Percentiles rank a stretch among this genome's conserved stretches.
Conservation (phyloP, 2,113 vertebrate genomes). For the Gopherus evgoodei region DNA sequence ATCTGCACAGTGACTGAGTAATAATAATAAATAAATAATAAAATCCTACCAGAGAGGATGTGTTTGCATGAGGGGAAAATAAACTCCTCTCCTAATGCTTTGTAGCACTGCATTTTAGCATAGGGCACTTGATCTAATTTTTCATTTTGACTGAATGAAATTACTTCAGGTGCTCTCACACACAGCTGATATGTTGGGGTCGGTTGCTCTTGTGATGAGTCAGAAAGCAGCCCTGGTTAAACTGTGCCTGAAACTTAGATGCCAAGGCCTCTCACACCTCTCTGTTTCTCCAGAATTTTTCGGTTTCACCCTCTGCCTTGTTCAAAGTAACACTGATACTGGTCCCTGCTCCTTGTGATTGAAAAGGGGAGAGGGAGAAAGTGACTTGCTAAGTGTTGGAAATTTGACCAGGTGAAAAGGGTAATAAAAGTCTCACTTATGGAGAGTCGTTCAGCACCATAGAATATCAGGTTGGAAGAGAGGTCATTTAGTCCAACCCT, state of each 20-base stretch:
- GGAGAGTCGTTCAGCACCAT: fast-evolving
- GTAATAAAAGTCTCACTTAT: background rate
- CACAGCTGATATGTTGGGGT: background rate
- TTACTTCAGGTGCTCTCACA: background rate
- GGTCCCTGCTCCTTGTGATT: background rate
- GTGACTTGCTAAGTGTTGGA: background rate
- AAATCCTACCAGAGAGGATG: background rate
- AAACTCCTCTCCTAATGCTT: background rate
- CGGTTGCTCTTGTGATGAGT: slow-evolving; percentile 27
- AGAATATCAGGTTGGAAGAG: too few species aligned
- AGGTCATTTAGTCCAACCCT: too few species aligned
- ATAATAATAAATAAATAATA: background rate
- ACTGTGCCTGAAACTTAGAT: background rate
- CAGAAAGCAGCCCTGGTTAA: slow-evolving; percentile 53
- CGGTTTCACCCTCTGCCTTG: background rate
- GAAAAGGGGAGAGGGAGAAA: background rate
- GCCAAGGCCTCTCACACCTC: background rate
- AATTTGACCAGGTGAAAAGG: background rate
- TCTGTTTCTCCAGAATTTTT: slow-evolving; percentile 1
- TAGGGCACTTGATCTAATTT: background rate
- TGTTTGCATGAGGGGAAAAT: background rate
- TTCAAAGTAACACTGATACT: background rate
- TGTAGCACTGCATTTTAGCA: background rate
- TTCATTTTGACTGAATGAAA: background rate
- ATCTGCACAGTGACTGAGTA: background rate